Conservation (phyloP, 2,797 vertebrate genomes). For the Macropus fuliginosus region DNA sequence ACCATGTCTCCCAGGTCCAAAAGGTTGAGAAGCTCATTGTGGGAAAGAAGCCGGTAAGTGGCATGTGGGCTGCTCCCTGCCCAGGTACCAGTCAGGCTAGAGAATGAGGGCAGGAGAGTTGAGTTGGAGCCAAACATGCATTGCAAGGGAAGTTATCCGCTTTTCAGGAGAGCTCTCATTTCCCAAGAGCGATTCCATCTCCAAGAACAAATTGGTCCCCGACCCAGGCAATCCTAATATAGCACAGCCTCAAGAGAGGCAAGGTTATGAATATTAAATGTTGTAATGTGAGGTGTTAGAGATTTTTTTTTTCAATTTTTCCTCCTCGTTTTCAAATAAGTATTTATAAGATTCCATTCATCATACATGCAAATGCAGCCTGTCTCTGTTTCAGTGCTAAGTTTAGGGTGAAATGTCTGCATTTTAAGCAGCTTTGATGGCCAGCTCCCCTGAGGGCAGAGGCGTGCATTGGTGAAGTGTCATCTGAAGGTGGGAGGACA, state of each 20-base stretch:
- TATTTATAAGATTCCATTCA: slow-evolving; percentile 5
- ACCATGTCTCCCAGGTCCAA: slow-evolving; percentile 98
- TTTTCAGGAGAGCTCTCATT: not conserved
- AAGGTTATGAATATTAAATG: not conserved
- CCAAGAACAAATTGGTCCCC: slow-evolving; percentile 4
- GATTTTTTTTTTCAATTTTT: not conserved
- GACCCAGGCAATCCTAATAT: not conserved
- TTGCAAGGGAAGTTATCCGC: not conserved
- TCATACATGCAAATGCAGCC: not conserved
- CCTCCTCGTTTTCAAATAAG: not conserved
- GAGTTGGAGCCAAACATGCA: not conserved
- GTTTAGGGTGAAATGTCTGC: not conserved
- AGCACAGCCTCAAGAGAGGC: not conserved
- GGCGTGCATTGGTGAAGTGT: not conserved
- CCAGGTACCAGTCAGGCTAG: not conserved
- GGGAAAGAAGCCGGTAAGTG: slow-evolving; percentile 96
- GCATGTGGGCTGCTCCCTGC: no score
- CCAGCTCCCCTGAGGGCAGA: slow-evolving; percentile 26
- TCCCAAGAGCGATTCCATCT: slow-evolving; percentile 3
- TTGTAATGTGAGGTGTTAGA: not conserved
- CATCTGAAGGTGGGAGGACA: not conserved
- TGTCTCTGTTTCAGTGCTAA: not conserved
- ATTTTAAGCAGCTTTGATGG: slow-evolving; percentile 39
- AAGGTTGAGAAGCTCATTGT: slow-evolving; percentile 99
- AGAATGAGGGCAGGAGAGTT: not conserved